Conservation (phyloP, 2,888 invertebrate genomes). For the Bhutanitis thaidina region DNA sequence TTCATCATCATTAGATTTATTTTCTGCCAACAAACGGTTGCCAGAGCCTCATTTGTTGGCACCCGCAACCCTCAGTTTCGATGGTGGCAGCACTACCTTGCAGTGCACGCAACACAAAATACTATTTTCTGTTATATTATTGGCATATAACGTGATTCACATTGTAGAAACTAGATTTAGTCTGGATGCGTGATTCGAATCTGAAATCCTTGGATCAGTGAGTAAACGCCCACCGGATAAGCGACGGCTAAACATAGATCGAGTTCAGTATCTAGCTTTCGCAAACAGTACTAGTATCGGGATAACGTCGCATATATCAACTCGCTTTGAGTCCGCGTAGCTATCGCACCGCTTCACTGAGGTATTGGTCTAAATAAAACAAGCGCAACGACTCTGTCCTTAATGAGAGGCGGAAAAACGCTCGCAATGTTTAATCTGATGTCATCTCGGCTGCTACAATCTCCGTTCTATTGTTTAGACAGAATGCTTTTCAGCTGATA, state of each 20-base stretch:
- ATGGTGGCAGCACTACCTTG: no score
- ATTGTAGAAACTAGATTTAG: not conserved
- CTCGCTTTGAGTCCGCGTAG: not conserved
- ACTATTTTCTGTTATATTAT: no score
- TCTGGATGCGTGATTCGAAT: not conserved
- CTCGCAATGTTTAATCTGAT: conserved; percentile 65
- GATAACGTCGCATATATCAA: not conserved
- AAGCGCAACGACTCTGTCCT: conserved; percentile 29
- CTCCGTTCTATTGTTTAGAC: conserved; percentile 57
- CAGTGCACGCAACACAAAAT: no score
- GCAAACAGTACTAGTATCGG: not conserved
- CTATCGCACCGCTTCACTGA: not conserved
- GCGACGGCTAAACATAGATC: not conserved
- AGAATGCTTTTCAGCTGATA: conserved; percentile 29
- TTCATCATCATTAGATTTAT: no score
- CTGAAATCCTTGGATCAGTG: not conserved
- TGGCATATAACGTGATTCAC: not conserved
- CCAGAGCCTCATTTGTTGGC: no score
- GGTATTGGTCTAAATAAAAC: conserved; percentile 14
- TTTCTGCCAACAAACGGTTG: no score
- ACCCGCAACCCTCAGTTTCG: no score
- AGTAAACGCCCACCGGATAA: not conserved
- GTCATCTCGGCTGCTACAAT: conserved; percentile 61
- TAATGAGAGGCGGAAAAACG: conserved; percentile 64
- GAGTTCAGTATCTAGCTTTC: not conserved